phyloP scores from a whole-genome alignment of 2,888 invertebrate genomes.

The Dynastes hyllus region DNA sequence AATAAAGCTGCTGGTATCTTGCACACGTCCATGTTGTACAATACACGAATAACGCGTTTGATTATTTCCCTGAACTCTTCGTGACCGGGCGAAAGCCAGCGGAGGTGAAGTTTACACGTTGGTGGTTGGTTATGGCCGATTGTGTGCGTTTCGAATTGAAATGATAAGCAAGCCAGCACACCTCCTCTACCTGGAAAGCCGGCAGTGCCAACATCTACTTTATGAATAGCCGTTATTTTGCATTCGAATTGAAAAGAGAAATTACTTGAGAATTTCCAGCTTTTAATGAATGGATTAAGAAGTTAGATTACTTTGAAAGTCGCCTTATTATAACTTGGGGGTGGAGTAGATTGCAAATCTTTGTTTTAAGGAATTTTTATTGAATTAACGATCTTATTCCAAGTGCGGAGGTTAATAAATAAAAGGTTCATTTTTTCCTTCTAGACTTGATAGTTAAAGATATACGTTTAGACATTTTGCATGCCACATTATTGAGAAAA shows the following conservation, averaged over 20 bases:
- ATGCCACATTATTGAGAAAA: too few species aligned
- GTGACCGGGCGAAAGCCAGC: neutral
- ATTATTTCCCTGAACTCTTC: constrained; percentile 31
- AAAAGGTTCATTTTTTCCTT: too few species aligned
- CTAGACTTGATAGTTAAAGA: too few species aligned
- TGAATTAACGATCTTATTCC: neutral
- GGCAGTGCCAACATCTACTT: neutral
- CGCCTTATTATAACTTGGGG: neutral
- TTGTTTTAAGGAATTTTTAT: neutral
- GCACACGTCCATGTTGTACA: constrained; percentile 1
- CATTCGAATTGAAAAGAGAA: constrained; percentile 4
- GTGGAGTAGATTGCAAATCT: neutral
- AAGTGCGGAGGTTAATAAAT: neutral
- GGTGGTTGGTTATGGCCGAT: constrained; percentile 6
- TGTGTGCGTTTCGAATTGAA: constrained; percentile 9
- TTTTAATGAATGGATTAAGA: neutral
- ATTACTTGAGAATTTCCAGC: neutral
- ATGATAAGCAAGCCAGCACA: neutral
- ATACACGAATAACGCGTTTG: neutral
- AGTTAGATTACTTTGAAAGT: neutral
- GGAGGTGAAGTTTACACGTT: constrained; percentile 7
- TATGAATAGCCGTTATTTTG: constrained; percentile 1
- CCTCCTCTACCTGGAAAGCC: neutral
- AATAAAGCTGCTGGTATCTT: neutral
- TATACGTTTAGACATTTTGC: too few species aligned